Conservation (phyloP, 2,113 vertebrate genomes). For the Urocitellus parryii region DNA sequence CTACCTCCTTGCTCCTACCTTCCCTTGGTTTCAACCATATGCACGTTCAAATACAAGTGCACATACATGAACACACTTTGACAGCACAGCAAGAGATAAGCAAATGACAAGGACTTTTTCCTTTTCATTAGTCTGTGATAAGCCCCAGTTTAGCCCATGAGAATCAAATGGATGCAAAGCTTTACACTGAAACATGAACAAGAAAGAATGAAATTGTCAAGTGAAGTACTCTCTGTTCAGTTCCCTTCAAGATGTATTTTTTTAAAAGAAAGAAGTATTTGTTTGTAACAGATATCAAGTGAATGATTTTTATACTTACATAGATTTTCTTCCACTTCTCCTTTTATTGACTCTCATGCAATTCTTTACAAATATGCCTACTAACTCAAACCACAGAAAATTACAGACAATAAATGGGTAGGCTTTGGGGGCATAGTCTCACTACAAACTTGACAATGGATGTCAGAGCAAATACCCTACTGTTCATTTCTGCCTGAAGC, state of each 20-base stretch:
- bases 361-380: slow-evolving; percentile 11
- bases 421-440: background rate
- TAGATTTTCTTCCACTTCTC: background rate
- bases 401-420: background rate
- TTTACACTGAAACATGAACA: background rate
- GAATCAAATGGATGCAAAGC: background rate
- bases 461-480: background rate
- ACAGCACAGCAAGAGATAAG: background rate
- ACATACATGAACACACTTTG: background rate
- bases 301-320: background rate
- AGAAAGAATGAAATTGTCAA: background rate
- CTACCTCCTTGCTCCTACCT: background rate
- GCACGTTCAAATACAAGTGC: background rate
- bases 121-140: background rate
- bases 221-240: background rate
- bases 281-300: background rate
- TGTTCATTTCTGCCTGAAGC: background rate
- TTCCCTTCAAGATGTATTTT: background rate
- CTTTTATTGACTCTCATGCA: background rate
- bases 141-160: background rate
- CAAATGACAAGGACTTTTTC: background rate
- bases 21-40: background rate
- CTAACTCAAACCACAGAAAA: background rate
- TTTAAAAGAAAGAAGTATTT: background rate
- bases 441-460: background rate